Evolutionary conservation across 1,140 invertebrate species (phyloP).

Genomic region (Tetragonula clypearis): DNA sequence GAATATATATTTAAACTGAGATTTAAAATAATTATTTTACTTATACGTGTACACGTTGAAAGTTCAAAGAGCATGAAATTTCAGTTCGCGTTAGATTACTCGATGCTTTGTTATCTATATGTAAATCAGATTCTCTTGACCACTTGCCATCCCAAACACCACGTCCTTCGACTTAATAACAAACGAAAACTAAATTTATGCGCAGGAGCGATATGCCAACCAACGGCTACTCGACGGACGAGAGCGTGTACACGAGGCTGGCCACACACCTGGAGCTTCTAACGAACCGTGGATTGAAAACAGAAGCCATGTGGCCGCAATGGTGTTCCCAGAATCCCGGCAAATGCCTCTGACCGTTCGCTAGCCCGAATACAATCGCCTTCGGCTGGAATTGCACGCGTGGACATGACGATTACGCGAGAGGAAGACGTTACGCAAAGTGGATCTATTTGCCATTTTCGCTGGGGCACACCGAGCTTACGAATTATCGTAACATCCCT

Average conservation of each 20-base stretch:
- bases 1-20: no score
- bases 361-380: slow-evolving; percentile 29
- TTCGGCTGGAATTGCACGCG: slow-evolving; percentile 36
- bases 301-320: slow-evolving; percentile 88
- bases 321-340: slow-evolving; percentile 89
- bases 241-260: slow-evolving; percentile 86
- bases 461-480: not conserved
- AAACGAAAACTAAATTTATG: not conserved
- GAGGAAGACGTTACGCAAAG: slow-evolving; percentile 1
- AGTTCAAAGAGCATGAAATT: no score
- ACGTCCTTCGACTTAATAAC: no score
- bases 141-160: not conserved
- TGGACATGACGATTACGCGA: slow-evolving; percentile 13
- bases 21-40: no score
- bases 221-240: slow-evolving; percentile 77
- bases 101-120: no score
- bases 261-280: slow-evolving; percentile 85
- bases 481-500: no score
- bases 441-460: no score
- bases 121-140: no score
- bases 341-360: slow-evolving; percentile 84
- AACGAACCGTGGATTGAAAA: slow-evolving; percentile 83
- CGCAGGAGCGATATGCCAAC: slow-evolving; percentile 76
- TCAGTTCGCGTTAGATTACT: no score
- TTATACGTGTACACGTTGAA: no score